Percentiles rank a stretch among this genome's conserved stretches.
Evolutionary conservation across 2,888 invertebrate genomes (phyloP).

Genomic region (Stenodera caucasica): DNA sequence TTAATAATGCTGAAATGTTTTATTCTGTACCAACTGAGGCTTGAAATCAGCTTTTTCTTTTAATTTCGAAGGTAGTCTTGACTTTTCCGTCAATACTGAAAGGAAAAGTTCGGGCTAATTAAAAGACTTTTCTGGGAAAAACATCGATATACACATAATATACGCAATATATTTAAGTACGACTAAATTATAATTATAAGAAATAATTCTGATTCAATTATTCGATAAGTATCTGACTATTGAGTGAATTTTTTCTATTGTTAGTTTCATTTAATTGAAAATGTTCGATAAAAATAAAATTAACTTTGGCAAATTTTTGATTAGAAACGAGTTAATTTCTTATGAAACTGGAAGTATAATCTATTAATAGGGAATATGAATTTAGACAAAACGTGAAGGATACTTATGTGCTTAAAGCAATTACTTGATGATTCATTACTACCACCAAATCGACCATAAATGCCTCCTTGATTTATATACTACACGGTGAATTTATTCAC

Average conservation of each 20-base stretch:
- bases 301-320: too few species aligned
- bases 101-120: constrained; percentile 9
- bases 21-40: constrained; percentile 7
- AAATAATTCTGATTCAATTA: too few species aligned
- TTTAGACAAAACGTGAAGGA: constrained; percentile 12
- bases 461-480: constrained; percentile 31
- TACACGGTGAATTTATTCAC: constrained; percentile 26
- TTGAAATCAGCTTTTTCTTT: constrained; percentile 7
- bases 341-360: too few species aligned
- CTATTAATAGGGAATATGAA: too few species aligned
- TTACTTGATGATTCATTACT: constrained; percentile 40
- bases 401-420: constrained; percentile 38
- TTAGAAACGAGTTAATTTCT: too few species aligned
- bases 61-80: constrained; percentile 11
- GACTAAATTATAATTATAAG: background rate
- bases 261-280: too few species aligned
- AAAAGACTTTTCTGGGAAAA: background rate
- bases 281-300: too few species aligned
- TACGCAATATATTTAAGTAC: too few species aligned
- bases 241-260: too few species aligned
- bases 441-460: constrained; percentile 38
- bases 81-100: background rate
- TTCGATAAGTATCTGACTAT: too few species aligned
- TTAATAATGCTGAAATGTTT: constrained; percentile 13
- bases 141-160: too few species aligned